These are phyloP conservation scores for Embidobia sp. DNA, from an alignment of 2,888 invertebrate species.

Conservation along the genomic window DNA sequence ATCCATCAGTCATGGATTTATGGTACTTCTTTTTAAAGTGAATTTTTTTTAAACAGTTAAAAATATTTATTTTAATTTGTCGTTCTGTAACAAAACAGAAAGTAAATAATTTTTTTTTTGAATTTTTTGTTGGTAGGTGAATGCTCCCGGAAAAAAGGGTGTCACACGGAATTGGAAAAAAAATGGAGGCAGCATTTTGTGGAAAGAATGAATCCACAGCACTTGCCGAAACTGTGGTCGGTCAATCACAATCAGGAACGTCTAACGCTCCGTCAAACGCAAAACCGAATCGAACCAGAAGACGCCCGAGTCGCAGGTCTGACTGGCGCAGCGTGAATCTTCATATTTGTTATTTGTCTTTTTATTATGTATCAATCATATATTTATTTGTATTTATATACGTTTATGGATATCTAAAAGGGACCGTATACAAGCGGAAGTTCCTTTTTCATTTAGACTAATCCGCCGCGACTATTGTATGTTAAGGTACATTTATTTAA, in stretches of 20 bases:
- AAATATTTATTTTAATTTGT: neutral
- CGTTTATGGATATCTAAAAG: conserved; percentile 56
- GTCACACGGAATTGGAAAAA: conserved; percentile 87
- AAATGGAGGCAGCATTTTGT: conserved; percentile 91
- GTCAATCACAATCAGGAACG: conserved; percentile 87
- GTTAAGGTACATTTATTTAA: conserved; percentile 57
- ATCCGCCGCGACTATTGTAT: conserved; percentile 62
- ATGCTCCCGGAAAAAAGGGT: conserved; percentile 83
- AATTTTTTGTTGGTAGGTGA: conserved; percentile 83
- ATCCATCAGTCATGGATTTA: conserved; percentile 32
- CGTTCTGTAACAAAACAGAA: no score
- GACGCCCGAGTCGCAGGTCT: conserved; percentile 78
- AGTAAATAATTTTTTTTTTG: neutral
- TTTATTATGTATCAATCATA: conserved; percentile 28
- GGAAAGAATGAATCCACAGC: conserved; percentile 86
- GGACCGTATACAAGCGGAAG: conserved; percentile 77
- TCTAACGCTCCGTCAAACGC: conserved; percentile 78
- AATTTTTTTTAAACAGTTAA: neutral
- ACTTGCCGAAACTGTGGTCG: conserved; percentile 90
- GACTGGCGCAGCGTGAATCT: conserved; percentile 20
- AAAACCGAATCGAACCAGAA: conserved; percentile 77
- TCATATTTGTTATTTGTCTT: conserved; percentile 13
- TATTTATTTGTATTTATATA: conserved; percentile 44
- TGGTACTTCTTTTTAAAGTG: conserved; percentile 11
- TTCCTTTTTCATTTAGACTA: conserved; percentile 71